Evolutionary conservation across 2,888 invertebrate genomes (phyloP), one percentile per base, ranked within the genome.

Genomic region (Phortica okadai): DNA sequence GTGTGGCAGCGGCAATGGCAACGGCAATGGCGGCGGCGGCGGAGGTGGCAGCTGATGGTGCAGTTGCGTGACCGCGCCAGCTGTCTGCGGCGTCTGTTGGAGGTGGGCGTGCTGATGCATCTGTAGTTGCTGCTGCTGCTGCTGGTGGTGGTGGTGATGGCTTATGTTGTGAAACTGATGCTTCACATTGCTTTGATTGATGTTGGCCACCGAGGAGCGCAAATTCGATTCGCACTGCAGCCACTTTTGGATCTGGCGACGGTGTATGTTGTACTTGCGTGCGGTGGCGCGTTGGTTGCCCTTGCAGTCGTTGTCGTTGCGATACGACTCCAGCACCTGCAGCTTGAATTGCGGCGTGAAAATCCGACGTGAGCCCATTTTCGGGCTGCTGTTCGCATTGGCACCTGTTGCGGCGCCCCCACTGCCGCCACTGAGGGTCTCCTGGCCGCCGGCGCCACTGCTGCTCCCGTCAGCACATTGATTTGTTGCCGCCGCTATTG

Each of bases 241-340:
- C 97, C 97, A 97, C 93, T 97, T 97, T 92, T 97, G 97, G 84
- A 97, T 97, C 92, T 97, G 97, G 77, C 97, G 94, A 77, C 97
- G 93, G 91, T 97, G 97, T 82, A 97, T 97, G 77, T 96, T 96
- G 91, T 97, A 97, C 92, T 97, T 97, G 88, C 97, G 94, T 78
- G 97, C 97, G 21, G 97, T 97, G 3, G 97, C 97, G 74, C 97
- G 93, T 91, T 97, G 97, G 91, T 97, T 97, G 73, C 97, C 97
- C 88, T 96, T 95, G 92, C 97, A 97, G 90, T 97, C 97, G 64
- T 95, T 94, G 90, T 97, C 97, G 86, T 95, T 94, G 82, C 97
- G 93, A 91, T 97, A 97, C 66, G 97, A 97, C 91, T 97, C 96
- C 82, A 97, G 93, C 84, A 97, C 97, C 93, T 96, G 96, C 82